A percentile compares a stretch with the other conserved stretches of the same genome.
Evolutionary conservation across 37 sponge, comb jelly and placozoan species (phyloP).

Genomic region (Cladorhizidae sp.): DNA sequence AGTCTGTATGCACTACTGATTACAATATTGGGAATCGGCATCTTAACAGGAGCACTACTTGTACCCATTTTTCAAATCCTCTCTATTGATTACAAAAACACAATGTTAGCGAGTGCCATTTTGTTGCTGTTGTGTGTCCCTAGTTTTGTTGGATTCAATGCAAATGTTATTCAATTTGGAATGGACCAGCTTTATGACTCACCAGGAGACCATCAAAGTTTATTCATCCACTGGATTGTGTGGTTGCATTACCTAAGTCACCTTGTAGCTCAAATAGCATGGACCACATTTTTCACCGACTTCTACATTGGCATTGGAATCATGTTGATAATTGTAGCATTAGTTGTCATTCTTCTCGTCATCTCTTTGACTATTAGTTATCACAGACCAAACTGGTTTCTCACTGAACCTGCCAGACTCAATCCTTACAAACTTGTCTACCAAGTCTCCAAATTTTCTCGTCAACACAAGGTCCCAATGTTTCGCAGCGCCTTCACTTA

Average conservation of each 20-base stretch:
- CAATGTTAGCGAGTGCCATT: neutral
- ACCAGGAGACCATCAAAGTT: neutral
- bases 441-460: neutral
- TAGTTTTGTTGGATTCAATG: neutral
- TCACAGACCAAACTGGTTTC: neutral
- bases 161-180: neutral
- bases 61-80: neutral
- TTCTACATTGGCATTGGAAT: no score
- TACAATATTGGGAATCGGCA: neutral
- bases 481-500: constrained; percentile 8
- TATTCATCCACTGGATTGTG: neutral
- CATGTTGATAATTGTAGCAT: neutral
- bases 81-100: neutral
- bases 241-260: no score
- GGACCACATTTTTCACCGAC: no score
- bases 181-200: neutral
- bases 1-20: neutral
- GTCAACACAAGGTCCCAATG: neutral
- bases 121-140: neutral
- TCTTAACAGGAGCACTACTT: neutral
- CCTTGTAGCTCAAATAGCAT: no score
- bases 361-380: neutral
- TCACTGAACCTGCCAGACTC: neutral
- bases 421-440: constrained; percentile 1
- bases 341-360: neutral